Conservation (phyloP, 1,140 invertebrate species). For the Apis cerana region DNA sequence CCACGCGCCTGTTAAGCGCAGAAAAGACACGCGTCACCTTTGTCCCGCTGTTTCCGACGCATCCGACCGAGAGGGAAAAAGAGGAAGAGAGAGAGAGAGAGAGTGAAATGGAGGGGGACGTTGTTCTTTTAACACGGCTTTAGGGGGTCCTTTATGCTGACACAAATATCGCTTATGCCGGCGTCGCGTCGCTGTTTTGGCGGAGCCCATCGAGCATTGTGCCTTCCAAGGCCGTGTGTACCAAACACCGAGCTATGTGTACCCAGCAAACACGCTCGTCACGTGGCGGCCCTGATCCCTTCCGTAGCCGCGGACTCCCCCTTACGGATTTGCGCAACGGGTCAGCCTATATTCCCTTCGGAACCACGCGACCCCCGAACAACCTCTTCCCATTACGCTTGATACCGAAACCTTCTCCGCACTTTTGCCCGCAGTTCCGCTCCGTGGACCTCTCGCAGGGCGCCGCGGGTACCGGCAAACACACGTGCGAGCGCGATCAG, state of each 20-base stretch:
- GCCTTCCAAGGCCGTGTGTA: slow-evolving; percentile 73
- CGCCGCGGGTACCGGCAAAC: slow-evolving; percentile 68
- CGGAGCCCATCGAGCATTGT: slow-evolving; percentile 80
- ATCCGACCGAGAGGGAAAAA: background rate
- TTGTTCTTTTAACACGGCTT: slow-evolving; percentile 78
- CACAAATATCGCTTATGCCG: slow-evolving; percentile 81
- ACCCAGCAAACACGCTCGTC: slow-evolving; percentile 78
- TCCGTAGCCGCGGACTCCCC: slow-evolving; percentile 62
- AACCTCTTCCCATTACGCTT: slow-evolving; percentile 43
- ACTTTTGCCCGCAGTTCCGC: slow-evolving; percentile 33
- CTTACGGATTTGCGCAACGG: slow-evolving; percentile 71
- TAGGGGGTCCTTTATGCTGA: slow-evolving; percentile 79
- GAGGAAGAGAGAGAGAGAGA: background rate
- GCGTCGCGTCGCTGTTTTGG: slow-evolving; percentile 80
- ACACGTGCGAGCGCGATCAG: slow-evolving; percentile 64
- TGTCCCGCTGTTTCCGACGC: background rate
- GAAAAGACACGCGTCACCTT: background rate
- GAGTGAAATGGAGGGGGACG: slow-evolving; percentile 31
- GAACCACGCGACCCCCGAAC: background rate
- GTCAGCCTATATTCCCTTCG: slow-evolving; percentile 50
- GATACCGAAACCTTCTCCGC: slow-evolving; percentile 47
- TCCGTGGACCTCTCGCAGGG: slow-evolving; percentile 60
- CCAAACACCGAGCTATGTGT: slow-evolving; percentile 77
- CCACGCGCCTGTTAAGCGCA: background rate
- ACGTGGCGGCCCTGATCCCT: slow-evolving; percentile 74